Conservation (phyloP, 2,797 vertebrate genomes). For the Margarornis squamiger region DNA sequence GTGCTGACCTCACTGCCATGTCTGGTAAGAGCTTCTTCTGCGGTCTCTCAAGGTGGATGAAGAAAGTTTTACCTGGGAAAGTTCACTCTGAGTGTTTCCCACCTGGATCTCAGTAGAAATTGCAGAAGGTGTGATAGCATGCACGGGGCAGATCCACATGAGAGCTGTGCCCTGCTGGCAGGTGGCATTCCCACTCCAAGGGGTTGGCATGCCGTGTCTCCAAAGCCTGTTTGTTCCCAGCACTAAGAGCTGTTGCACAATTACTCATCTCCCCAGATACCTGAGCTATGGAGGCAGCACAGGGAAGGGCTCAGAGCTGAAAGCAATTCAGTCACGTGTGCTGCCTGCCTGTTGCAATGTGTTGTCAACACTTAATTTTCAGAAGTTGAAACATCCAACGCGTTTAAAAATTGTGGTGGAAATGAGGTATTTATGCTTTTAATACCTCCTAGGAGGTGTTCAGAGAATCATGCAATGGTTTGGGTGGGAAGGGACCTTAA, state of each 20-base stretch:
- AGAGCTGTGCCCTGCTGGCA: not conserved
- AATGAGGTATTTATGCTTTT: not conserved
- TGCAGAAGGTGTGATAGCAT: not conserved
- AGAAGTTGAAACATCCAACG: not conserved
- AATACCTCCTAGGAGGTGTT: not conserved
- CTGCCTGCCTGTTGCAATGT: not conserved
- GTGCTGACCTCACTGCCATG: constrained; percentile 93
- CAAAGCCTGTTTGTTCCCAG: not conserved
- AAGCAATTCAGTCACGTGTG: not conserved
- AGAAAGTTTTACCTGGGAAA: not conserved
- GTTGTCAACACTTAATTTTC: not conserved
- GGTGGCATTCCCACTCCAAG: not conserved
- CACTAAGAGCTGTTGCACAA: not conserved
- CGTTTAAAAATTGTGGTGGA: not conserved
- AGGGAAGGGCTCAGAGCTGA: not conserved
- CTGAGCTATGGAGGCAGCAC: not conserved
- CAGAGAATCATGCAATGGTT: not conserved
- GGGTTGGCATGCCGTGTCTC: not conserved
- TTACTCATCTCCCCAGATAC: not conserved
- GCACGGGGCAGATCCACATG: not conserved
- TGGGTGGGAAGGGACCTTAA: not conserved
- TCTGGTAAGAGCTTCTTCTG: constrained; percentile 79
- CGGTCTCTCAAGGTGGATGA: not conserved
- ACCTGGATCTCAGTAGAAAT: not conserved
- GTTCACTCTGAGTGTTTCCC: not conserved